Evolutionary conservation across 2,797 vertebrate species (phyloP).

Genomic region (Myotis daubentonii): DNA sequence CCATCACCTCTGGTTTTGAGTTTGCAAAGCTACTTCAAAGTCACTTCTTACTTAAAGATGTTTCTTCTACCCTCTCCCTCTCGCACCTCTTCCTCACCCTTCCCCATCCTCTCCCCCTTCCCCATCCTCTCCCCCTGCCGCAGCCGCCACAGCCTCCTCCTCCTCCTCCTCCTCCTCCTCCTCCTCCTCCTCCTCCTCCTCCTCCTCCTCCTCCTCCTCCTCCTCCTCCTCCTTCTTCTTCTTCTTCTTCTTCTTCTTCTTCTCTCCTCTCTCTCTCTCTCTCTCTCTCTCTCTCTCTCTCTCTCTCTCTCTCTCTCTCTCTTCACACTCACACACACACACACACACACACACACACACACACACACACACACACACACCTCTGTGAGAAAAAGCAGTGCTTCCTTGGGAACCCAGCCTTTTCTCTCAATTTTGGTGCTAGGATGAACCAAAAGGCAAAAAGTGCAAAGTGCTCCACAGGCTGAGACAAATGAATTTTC

Average conservation of each 20-base stretch:
- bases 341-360: background rate
- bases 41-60: background rate
- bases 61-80: background rate
- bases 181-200: no score
- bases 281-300: no score
- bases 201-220: no score
- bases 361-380: background rate
- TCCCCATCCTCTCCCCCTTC: no score
- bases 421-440: background rate
- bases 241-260: no score
- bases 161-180: no score
- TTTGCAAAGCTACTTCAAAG: slow-evolving; percentile 4
- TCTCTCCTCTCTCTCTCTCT: fast-evolving
- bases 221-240: no score
- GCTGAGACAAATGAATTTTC: background rate
- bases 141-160: no score
- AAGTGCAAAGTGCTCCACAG: background rate
- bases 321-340: background rate
- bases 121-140: no score
- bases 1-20: background rate
- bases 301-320: background rate
- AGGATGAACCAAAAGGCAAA: background rate
- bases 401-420: background rate
- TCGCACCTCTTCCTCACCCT: no score
- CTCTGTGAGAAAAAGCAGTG: background rate